Percentiles rank a stretch among this genome's conserved stretches.
Conservation (phyloP, 2,888 invertebrate species). For the Drosophila colorata region DNA sequence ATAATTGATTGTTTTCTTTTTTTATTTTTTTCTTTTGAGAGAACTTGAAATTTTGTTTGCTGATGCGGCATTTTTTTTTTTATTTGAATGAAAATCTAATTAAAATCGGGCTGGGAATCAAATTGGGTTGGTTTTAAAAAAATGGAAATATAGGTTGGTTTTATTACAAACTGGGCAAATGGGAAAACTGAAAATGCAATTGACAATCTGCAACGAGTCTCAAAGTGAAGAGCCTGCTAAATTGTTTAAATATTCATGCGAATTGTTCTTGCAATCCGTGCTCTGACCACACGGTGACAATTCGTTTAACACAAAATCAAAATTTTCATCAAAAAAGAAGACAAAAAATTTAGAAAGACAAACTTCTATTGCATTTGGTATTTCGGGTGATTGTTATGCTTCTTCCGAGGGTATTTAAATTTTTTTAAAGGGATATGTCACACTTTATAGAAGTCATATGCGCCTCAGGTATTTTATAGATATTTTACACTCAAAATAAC, state of each 20-base stretch:
- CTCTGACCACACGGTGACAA: slow-evolving; percentile 11
- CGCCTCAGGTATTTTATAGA: too few species aligned
- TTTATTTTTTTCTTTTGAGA: background rate
- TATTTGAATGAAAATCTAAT: slow-evolving; percentile 41
- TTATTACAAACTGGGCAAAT: background rate
- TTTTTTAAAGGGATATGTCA: background rate
- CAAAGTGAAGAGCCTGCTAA: slow-evolving; percentile 11
- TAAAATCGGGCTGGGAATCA: slow-evolving; percentile 32
- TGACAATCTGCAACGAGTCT: background rate
- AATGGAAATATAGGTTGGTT: background rate
- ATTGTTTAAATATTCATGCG: slow-evolving; percentile 49
- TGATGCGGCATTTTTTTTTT: slow-evolving; percentile 48
- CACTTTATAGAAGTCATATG: background rate
- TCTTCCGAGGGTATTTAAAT: background rate
- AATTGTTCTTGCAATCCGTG: slow-evolving; percentile 22
- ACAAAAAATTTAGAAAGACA: slow-evolving; percentile 10
- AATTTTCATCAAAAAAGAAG: slow-evolving; percentile 1
- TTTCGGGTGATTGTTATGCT: slow-evolving; percentile 8
- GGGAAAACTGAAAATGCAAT: slow-evolving; percentile 10
- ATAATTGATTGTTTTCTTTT: slow-evolving; percentile 55
- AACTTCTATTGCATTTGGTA: slow-evolving; percentile 53
- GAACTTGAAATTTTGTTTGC: slow-evolving; percentile 36
- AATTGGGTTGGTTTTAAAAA: slow-evolving; percentile 9
- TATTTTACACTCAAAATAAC: too few species aligned
- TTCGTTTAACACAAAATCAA: slow-evolving; percentile 27